phyloP scores from a whole-genome alignment of 2,113 vertebrate genomes.

The Balaeniceps rex region DNA sequence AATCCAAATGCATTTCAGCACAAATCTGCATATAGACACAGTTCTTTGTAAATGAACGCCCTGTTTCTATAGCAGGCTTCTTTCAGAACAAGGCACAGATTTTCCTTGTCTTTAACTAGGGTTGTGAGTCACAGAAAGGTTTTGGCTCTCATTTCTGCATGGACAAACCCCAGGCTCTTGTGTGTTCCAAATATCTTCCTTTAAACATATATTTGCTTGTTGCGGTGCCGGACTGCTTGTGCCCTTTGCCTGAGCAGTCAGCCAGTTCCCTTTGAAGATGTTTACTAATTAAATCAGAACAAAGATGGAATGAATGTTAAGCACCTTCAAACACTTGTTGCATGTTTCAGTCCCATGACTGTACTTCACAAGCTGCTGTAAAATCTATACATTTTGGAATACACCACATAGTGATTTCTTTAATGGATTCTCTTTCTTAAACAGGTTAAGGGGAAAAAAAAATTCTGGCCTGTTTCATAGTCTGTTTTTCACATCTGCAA shows the following conservation, averaged over 20 bases:
- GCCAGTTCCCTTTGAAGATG: conserved; percentile 61
- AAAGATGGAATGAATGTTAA: conserved; percentile 62
- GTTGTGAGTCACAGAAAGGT: conserved; percentile 7
- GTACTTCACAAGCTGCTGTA: not conserved
- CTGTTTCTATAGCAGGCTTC: not conserved
- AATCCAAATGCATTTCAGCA: not conserved
- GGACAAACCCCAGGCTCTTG: not conserved
- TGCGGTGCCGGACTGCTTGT: not conserved
- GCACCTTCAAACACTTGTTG: conserved; percentile 49
- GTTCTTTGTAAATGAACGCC: not conserved
- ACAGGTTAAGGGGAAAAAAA: not conserved
- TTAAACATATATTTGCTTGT: conserved; percentile 37
- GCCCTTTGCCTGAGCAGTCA: conserved; percentile 42
- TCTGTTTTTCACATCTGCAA: not conserved
- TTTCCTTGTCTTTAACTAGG: not conserved
- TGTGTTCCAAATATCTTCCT: conserved; percentile 21
- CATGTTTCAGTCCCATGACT: not conserved
- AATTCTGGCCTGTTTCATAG: not conserved
- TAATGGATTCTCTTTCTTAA: not conserved
- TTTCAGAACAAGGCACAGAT: not conserved
- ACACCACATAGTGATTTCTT: not conserved
- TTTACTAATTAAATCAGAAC: conserved; percentile 67
- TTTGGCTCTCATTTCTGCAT: conserved; percentile 20
- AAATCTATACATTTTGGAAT: not conserved
- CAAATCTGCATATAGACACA: not conserved